Evolutionary conservation across 2,797 vertebrate genomes (phyloP), one percentile per base, ranked within the genome.

Genomic region (Limnodromus scolopaceus): DNA sequence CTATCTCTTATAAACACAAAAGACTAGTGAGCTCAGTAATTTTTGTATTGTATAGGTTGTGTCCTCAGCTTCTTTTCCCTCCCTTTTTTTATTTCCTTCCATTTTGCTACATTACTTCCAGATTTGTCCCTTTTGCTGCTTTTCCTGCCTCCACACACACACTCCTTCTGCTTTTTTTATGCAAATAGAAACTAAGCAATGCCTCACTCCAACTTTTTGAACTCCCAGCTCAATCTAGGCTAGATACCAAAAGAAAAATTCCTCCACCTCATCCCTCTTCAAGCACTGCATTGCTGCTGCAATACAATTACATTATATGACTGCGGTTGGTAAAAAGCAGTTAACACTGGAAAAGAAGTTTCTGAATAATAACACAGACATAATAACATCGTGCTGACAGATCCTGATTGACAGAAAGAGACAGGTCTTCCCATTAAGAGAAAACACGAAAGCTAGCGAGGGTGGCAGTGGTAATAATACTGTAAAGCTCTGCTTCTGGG

Each of bases 361-460:
- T 90, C 64, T 83, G 94, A 84, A 82, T 93, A 93, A 87, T 84
- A 70, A 70, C 54, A 76, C 8, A 89, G 91, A 68, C 69, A 28
- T 88, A 91, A 93, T 76, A 95, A 89, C 48, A 63, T 38, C 41
- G 23, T 66, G 10, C 69, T 87, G 92, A 76, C 46, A 82, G 69
- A 86, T 94, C 75, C 78, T 92, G 94, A 96, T 25, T 96, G 95
- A 95, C 95, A 93, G 72, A 74, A 90, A 60, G 39, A 96, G 75
- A 85, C 76, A 92, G 27, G 30, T 81, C 63, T 77, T 81, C 61
- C 69, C 69, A 72, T 94, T 95, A 93, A 93, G 38, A 71, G 43
- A 85, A 86, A 94, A 64, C 55, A 92, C 83, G 93, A 96, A 96
- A 96, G 87, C n/a, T 80, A 84, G 36, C 61, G 48, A 68, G 27